Evolutionary conservation across 1,140 invertebrate species (phyloP), one percentile per base, ranked within the genome.

Genomic region (Drosophila neocordata): DNA sequence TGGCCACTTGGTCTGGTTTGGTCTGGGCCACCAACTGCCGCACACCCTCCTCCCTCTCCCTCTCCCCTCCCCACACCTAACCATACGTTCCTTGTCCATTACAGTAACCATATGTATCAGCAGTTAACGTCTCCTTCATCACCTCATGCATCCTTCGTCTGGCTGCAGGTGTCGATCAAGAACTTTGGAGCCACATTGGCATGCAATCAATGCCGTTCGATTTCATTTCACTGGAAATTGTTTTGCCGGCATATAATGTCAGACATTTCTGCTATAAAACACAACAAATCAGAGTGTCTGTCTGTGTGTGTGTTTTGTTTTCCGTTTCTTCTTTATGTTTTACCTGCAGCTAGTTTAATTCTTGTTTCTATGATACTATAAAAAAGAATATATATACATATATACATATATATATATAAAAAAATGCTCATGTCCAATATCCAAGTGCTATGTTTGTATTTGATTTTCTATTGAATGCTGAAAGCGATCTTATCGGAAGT

Each of bases 181-280:
- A 87, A 87, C 82, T 87, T 87, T 87, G 82, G 82, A 87, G 82
- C 82, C 82, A 87, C 82, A 87, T 87, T 88, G 82, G 82, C 82
- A 87, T 87, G 83, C 82, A 88, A 87, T 87, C 83, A 87, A 87
- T 87, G 82, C 82, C 78, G 83, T 87, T 87, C 82, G 82, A 79
- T 87, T 87, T 88, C 83, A 87, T 87, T 87, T 87, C 75, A 53
- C 56, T 88, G 65, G 68, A 87, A 85, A 78, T 69, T 70, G 68
- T 82, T 82, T 75, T 74, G 83, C 77, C 73, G 48, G 67, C 74
- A 31, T 61, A 77, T 85, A 87, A 85, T 85, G 69, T 81, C 74
- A 65, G 81, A 65, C 56, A 82, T 82, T 82, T 68, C 24, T 69
- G 79, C 74, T 73, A 75, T 78, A 82, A 88, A 77, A 77, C 55